These are phyloP conservation scores for Vanessa atalanta DNA, from an alignment of 1,140 invertebrate species.

Conservation along the genomic window DNA sequence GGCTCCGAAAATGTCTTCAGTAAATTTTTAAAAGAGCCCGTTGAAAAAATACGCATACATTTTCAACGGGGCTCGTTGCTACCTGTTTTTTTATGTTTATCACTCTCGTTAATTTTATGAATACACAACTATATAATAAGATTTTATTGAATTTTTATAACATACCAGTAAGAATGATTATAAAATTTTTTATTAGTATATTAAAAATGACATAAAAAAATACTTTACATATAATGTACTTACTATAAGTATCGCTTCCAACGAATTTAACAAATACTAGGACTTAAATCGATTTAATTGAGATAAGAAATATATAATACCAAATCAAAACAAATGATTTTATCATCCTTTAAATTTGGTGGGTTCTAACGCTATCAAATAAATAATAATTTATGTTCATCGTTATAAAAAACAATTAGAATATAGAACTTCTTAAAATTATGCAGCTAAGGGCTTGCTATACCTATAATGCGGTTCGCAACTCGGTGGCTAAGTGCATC, in stretches of 20 bases:
- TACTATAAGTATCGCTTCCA: too few species aligned
- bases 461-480: conserved; percentile 47
- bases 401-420: neutral
- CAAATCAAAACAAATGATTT: too few species aligned
- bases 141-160: conserved; percentile 8
- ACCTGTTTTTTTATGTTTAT: conserved; percentile 47
- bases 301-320: neutral
- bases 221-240: too few species aligned
- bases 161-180: neutral
- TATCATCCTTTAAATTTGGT: too few species aligned
- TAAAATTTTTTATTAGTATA: too few species aligned
- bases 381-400: too few species aligned
- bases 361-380: too few species aligned
- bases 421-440: conserved; percentile 10
- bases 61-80: conserved; percentile 47
- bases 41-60: conserved; percentile 60
- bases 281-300: neutral
- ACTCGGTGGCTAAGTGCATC: conserved; percentile 67
- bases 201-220: too few species aligned
- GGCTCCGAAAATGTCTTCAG: conserved; percentile 63
- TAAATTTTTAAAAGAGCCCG: conserved; percentile 55
- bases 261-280: neutral
- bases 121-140: conserved; percentile 3
- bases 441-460: conserved; percentile 23
- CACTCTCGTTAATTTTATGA: conserved; percentile 53